phyloP scores from a whole-genome alignment of 1,140 invertebrate species.

The Zaprionus ornatus region DNA sequence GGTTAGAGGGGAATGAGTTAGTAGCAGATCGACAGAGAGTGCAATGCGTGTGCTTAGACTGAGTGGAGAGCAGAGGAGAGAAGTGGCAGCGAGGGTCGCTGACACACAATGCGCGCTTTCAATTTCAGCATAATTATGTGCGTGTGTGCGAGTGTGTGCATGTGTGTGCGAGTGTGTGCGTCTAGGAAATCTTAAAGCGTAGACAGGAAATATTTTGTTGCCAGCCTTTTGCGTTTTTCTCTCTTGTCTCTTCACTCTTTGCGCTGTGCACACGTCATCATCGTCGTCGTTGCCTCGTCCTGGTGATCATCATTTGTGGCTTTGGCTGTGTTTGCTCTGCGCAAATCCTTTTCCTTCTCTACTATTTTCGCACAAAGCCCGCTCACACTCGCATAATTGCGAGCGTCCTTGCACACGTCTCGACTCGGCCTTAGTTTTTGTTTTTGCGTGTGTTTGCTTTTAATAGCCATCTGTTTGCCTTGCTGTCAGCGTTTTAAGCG shows the following conservation, averaged over 20 bases:
- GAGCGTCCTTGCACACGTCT: conserved; percentile 66
- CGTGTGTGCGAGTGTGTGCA: conserved; percentile 28
- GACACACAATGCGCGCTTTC: conserved; percentile 76
- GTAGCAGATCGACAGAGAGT: neutral
- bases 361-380: conserved; percentile 31
- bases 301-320: conserved; percentile 59
- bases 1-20: neutral
- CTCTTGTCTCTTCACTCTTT: conserved; percentile 31
- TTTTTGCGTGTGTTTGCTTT: conserved; percentile 67
- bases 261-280: conserved; percentile 30
- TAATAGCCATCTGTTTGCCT: conserved; percentile 76
- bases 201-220: conserved; percentile 77
- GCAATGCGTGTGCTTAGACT: conserved; percentile 60
- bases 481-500: conserved; percentile 78
- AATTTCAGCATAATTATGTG: conserved; percentile 60
- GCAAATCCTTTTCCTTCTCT: conserved; percentile 62
- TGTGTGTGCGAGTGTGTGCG: conserved; percentile 47
- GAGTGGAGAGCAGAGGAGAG: neutral
- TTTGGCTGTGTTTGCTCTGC: conserved; percentile 53
- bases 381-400: conserved; percentile 15
- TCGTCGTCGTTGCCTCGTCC: conserved; percentile 27
- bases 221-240: conserved; percentile 23
- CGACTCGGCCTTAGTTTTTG: conserved; percentile 57
- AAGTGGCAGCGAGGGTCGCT: conserved; percentile 50
- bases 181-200: conserved; percentile 78